These are phyloP conservation scores for Glaucopsyche alexis DNA, from an alignment of 2,888 invertebrate species.

Conservation along the genomic window DNA sequence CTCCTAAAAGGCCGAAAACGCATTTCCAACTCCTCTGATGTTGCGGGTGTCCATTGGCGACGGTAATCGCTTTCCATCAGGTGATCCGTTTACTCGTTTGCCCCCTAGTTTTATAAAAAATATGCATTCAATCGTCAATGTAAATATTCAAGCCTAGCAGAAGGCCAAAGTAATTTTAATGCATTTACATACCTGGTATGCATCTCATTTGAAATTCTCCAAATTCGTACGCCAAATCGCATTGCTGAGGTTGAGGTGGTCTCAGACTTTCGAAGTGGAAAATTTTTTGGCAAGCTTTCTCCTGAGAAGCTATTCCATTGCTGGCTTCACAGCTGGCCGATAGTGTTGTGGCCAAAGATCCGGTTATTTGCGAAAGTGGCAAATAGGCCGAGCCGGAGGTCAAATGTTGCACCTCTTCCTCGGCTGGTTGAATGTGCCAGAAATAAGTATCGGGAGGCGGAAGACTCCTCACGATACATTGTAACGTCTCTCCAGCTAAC, in stretches of 20 bases:
- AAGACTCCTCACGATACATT: constrained; percentile 61
- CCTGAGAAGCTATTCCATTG: constrained; percentile 67
- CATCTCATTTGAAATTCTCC: constrained; percentile 72
- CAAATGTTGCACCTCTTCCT: constrained; percentile 62
- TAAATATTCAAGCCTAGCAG: background rate
- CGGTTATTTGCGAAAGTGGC: constrained; percentile 64
- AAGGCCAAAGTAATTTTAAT: background rate
- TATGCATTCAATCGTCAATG: background rate
- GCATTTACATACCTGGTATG: constrained; percentile 64
- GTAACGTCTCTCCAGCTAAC: constrained; percentile 61
- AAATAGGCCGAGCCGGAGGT: constrained; percentile 66
- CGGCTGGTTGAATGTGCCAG: constrained; percentile 67
- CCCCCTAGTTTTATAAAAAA: no score
- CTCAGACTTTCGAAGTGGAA: constrained; percentile 65
- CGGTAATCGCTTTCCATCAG: no score
- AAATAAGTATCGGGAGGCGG: constrained; percentile 66
- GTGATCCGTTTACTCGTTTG: no score
- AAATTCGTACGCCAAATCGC: constrained; percentile 67
- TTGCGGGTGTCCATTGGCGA: no score
- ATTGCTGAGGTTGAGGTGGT: constrained; percentile 65
- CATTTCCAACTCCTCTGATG: no score
- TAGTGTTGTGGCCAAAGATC: constrained; percentile 57
- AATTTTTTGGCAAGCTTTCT: constrained; percentile 57
- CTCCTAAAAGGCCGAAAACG: no score
- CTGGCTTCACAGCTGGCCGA: constrained; percentile 66